phyloP scores from a whole-genome alignment of 2,888 invertebrate genomes.

The Cantharis lateralis region DNA sequence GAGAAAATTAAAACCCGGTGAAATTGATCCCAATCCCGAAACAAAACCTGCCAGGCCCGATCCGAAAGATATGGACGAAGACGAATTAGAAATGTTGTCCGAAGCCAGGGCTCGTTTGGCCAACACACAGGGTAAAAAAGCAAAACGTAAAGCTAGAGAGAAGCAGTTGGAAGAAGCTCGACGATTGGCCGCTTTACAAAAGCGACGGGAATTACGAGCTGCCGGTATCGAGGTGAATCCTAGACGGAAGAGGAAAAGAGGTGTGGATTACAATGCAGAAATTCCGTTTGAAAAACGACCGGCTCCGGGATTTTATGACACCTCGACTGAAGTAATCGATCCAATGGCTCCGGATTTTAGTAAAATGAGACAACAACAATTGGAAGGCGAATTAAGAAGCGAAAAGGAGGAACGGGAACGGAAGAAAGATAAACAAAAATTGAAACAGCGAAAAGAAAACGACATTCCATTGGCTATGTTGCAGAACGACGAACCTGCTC shows the following conservation, averaged over 20 bases:
- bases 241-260: slow-evolving; percentile 76
- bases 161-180: slow-evolving; percentile 98
- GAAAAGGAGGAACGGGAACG: slow-evolving; percentile 93
- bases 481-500: slow-evolving; percentile 85
- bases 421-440: slow-evolving; percentile 92
- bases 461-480: slow-evolving; percentile 91
- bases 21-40: slow-evolving; percentile 99
- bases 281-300: slow-evolving; percentile 97
- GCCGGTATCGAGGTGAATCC: slow-evolving; percentile 81
- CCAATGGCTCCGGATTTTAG: slow-evolving; percentile 90
- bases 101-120: slow-evolving; percentile 98
- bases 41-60: slow-evolving; percentile 99
- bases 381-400: slow-evolving; percentile 88
- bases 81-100: slow-evolving; percentile 98
- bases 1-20: slow-evolving; percentile 95
- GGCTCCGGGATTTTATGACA: slow-evolving; percentile 93
- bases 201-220: slow-evolving; percentile 94
- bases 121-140: slow-evolving; percentile 96
- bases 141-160: slow-evolving; percentile 93
- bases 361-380: slow-evolving; percentile 85
- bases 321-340: slow-evolving; percentile 85
- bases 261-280: slow-evolving; percentile 96
- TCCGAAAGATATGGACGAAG: slow-evolving; percentile 99
- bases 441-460: slow-evolving; percentile 95
- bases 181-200: slow-evolving; percentile 93